Percentiles rank a stretch among this genome's conserved stretches.
Evolutionary conservation across 2,888 invertebrate genomes (phyloP).

Genomic region (Furcula furcula): DNA sequence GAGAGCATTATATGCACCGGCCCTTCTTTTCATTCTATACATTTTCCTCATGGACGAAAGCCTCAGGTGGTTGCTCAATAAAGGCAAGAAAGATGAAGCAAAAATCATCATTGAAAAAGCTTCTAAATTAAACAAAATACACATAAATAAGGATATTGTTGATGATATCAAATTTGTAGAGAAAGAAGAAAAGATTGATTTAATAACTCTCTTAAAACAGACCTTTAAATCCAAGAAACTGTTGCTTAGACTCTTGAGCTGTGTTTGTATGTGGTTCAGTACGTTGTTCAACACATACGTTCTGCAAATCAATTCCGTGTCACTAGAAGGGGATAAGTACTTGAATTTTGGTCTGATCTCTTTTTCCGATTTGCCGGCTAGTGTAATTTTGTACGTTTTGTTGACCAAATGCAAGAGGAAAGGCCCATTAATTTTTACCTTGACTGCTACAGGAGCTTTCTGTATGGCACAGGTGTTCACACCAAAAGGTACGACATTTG

Average conservation of each 20-base stretch:
- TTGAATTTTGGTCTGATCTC: slow-evolving; percentile 85
- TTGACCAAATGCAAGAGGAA: slow-evolving; percentile 77
- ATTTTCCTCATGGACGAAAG: slow-evolving; percentile 86
- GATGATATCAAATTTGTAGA: slow-evolving; percentile 37
- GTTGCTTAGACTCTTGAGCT: slow-evolving; percentile 42
- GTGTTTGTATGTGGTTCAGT: slow-evolving; percentile 52
- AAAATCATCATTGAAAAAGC: slow-evolving; percentile 80
- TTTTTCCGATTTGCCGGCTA: slow-evolving; percentile 80
- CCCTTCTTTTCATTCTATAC: slow-evolving; percentile 83
- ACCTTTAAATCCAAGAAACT: slow-evolving; percentile 40
- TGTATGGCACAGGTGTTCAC: slow-evolving; percentile 17
- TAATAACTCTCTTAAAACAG: slow-evolving; percentile 12
- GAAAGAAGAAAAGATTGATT: slow-evolving; percentile 14
- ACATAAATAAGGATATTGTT: slow-evolving; percentile 39
- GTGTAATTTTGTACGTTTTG: slow-evolving; percentile 70
- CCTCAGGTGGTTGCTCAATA: slow-evolving; percentile 87
- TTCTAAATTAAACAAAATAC: slow-evolving; percentile 61
- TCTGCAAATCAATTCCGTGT: slow-evolving; percentile 85
- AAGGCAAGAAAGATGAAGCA: slow-evolving; percentile 84
- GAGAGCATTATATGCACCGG: slow-evolving; percentile 84
- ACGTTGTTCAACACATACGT: slow-evolving; percentile 79
- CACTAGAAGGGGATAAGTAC: slow-evolving; percentile 87
- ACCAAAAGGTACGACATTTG: slow-evolving; percentile 20
- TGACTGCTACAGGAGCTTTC: slow-evolving; percentile 17
- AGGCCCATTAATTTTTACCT: slow-evolving; percentile 42